A percentile compares a stretch with the other conserved stretches of the same genome.
These are phyloP conservation scores for Malacoraja senta DNA, from an alignment of 2,797 vertebrate species.

Conservation along the genomic window DNA sequence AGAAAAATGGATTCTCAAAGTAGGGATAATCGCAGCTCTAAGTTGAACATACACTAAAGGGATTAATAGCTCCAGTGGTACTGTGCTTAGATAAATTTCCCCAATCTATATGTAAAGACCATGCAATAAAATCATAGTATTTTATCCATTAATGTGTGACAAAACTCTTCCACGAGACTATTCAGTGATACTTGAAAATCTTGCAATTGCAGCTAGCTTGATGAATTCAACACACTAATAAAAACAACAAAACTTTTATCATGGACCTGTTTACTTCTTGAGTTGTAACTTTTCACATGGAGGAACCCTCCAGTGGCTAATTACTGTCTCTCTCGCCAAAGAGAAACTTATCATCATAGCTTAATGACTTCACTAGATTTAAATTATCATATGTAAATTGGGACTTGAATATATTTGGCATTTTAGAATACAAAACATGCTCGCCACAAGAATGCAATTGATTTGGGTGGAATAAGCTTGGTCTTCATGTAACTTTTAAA, in stretches of 20 bases:
- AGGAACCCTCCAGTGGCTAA: background rate
- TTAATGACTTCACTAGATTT: background rate
- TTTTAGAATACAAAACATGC: background rate
- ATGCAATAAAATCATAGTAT: background rate
- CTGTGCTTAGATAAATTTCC: background rate
- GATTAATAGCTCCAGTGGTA: background rate
- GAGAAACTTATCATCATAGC: background rate
- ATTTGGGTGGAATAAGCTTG: background rate
- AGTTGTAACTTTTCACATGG: background rate
- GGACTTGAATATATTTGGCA: background rate
- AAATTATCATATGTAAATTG: background rate
- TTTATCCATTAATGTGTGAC: background rate
- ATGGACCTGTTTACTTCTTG: background rate
- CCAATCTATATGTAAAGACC: background rate
- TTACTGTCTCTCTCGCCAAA: background rate
- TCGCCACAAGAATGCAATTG: background rate
- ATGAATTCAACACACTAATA: background rate
- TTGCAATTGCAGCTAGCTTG: background rate
- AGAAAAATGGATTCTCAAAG: background rate
- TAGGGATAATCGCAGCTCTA: background rate
- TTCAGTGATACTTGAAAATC: background rate
- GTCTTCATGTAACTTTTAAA: background rate
- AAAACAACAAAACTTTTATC: background rate
- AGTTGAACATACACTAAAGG: too few relatives aligned
- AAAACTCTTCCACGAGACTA: background rate